Evolutionary conservation across 2,888 invertebrate species (phyloP).

Genomic region (Phlogophora meticulosa): DNA sequence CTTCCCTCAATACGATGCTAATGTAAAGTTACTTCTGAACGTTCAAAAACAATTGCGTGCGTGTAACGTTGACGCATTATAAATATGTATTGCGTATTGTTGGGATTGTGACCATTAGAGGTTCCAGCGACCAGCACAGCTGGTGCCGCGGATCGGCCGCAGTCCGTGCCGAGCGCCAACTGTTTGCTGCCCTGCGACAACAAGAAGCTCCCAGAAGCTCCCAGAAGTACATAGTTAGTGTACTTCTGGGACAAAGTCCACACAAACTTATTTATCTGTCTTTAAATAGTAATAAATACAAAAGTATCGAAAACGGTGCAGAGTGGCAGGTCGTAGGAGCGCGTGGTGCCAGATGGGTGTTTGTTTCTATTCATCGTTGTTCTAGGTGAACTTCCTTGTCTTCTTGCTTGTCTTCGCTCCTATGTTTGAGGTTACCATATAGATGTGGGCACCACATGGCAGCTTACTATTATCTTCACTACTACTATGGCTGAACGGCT

Average conservation of each 20-base stretch:
- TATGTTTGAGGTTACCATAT: no score
- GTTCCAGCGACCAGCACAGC: slow-evolving; percentile 14
- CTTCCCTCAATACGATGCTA: slow-evolving; percentile 7
- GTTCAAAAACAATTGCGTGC: slow-evolving; percentile 19
- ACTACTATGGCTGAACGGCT: no score
- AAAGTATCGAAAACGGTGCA: background rate
- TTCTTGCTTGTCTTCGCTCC: no score
- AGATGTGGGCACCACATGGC: no score
- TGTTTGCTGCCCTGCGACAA: slow-evolving; percentile 22
- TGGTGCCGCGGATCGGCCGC: background rate
- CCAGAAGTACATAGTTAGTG: background rate
- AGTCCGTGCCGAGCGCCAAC: background rate
- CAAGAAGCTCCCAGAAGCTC: no score
- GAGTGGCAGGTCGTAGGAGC: background rate
- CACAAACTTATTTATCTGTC: background rate
- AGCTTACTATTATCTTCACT: no score
- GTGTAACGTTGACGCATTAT: slow-evolving; percentile 19
- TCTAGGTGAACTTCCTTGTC: background rate
- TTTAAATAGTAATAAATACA: background rate
- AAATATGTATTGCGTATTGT: slow-evolving; percentile 32
- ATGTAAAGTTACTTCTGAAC: slow-evolving; percentile 12
- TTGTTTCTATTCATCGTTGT: no score
- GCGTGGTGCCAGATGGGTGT: background rate
- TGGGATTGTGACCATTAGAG: background rate
- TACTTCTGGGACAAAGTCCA: background rate